phyloP scores from a whole-genome alignment of 2,797 vertebrate species.

The Sebastes steindachneri region DNA sequence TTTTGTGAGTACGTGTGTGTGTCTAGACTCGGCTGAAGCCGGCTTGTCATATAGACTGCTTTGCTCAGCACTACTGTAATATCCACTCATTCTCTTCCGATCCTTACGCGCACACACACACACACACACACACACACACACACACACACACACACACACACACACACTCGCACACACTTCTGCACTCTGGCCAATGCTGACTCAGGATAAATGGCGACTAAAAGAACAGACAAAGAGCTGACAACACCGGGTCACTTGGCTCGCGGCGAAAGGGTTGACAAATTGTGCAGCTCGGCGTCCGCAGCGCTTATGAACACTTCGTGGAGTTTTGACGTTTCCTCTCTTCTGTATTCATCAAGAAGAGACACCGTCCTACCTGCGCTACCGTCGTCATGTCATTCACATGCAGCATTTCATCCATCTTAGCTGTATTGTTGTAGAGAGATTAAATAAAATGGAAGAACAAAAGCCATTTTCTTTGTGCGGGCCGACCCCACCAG shows the following conservation, averaged over 20 bases:
- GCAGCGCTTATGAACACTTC: conserved; percentile 5
- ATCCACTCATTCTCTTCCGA: conserved; percentile 54
- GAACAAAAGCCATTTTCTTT: conserved; percentile 24
- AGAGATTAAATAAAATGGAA: not conserved
- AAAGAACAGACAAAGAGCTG: conserved; percentile 73
- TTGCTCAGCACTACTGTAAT: conserved; percentile 65
- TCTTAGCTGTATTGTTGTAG: not conserved
- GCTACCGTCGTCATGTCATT: not conserved
- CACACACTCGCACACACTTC: conserved; percentile 16
- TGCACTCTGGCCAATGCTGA: conserved; percentile 64
- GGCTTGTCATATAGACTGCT: conserved; percentile 45
- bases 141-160: not conserved
- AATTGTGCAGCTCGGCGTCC: conserved; percentile 12
- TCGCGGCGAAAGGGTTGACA: conserved; percentile 39
- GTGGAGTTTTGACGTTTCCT: not conserved
- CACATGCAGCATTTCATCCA: not conserved
- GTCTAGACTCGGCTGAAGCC: conserved; percentile 19
- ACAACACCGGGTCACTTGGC: conserved; percentile 67
- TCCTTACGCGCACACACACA: not conserved
- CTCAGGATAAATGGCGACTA: conserved; percentile 52
- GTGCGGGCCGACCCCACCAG: not conserved
- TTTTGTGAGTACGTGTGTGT: not conserved
- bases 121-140: not conserved
- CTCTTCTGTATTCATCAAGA: conserved; percentile 1
- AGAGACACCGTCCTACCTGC: not conserved